Conservation (phyloP, 2,888 invertebrate genomes). For the Pseudococcus longispinus region DNA sequence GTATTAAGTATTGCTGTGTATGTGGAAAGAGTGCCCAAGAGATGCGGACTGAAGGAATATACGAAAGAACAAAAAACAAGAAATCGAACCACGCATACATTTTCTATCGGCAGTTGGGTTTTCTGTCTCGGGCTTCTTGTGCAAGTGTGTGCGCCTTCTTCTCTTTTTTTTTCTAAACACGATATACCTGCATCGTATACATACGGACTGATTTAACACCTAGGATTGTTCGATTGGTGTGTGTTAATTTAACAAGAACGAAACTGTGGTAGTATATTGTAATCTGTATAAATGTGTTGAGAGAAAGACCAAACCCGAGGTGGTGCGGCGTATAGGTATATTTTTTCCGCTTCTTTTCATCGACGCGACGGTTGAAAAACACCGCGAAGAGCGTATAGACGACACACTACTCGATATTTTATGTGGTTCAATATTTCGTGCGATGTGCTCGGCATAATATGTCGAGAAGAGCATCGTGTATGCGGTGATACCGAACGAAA, state of each 20-base stretch:
- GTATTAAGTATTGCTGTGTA: not conserved
- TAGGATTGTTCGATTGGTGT: not conserved
- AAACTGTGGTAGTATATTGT: not conserved
- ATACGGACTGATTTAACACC: constrained; percentile 11
- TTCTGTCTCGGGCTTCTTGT: not conserved
- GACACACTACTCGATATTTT: constrained; percentile 23
- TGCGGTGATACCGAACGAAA: not conserved
- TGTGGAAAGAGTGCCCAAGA: not conserved
- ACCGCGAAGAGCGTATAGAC: not conserved
- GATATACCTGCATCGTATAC: not conserved
- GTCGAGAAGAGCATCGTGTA: not conserved
- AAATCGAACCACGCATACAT: constrained; percentile 44
- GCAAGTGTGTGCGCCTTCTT: not conserved
- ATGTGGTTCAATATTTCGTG: not conserved
- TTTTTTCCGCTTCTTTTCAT: not conserved
- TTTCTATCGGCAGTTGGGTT: constrained; percentile 14
- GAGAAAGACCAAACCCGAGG: not conserved
- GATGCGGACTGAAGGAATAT: not conserved
- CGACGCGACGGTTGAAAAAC: not conserved
- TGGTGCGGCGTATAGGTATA: not conserved
- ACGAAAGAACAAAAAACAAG: constrained; percentile 15
- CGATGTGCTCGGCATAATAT: not conserved
- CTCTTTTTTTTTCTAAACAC: not conserved
- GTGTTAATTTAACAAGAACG: not conserved
- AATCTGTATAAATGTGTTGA: not conserved